Base-by-base conservation (phyloP, 2,888 invertebrate genomes). In the Morpho deidamia region DNA sequence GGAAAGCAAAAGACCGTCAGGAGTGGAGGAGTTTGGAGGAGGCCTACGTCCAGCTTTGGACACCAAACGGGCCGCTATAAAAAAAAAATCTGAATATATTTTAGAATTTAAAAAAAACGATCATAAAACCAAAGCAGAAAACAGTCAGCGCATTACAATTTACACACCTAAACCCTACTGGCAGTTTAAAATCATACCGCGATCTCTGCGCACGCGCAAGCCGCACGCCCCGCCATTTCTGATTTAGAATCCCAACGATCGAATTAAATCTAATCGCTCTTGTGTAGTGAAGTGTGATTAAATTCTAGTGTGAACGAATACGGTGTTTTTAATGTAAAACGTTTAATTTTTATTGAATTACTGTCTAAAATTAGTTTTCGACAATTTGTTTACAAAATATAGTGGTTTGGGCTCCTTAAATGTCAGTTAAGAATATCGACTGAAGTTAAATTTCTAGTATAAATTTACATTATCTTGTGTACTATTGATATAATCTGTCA, bases 141-240 rank as follows among this genome's bases (percentile, higher is more conserved):
- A 42, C 45, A 44, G 44, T n/a, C 12, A 37, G 14, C 53, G 45
- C 45, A 45, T 44, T 54, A 53, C 44, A 53, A n/a, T n/a, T n/a
- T 11, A 42, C 12, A 62, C 53, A 71, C 65, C 66, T 67, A 57
- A 53, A 48, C 48, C 61, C 56, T 66, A 23, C 70, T 75, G 81
- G 76, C 88, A 88, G 88, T 88, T 81, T 74, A 81, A 83, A 77
- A 72, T 76, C 74, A 78, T 78, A 75, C 70, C 76, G 83, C 85
- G 79, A 64, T 66, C 74, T 55, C 64, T 71, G 83, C 88, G 88
- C 88, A 88, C 88, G 88, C 88, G 86, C 76, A 74, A 69, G 53
- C 35, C 61, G 55, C 53, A 52, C 61, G 55, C 53, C 51, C 49
- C 51, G 61, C 64, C 62, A 56, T 62, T 58, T 54, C 60, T 56